Evolutionary conservation across 2,888 invertebrate genomes (phyloP).

Genomic region (Leptinotarsa juncta): DNA sequence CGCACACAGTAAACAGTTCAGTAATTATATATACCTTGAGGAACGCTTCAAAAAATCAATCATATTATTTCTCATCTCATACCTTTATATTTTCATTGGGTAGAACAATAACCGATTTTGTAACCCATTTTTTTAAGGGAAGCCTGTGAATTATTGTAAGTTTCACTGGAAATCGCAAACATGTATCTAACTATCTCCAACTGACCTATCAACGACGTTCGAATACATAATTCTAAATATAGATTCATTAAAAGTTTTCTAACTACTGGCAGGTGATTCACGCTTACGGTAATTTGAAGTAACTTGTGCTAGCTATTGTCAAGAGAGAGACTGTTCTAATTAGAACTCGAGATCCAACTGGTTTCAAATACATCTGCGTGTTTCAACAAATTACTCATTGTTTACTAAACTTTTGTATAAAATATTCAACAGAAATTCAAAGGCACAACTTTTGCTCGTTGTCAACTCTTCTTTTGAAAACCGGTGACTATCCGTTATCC

Average conservation of each 20-base stretch:
- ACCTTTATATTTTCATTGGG: too few species aligned
- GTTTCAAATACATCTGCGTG: not conserved
- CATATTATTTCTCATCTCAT: too few species aligned
- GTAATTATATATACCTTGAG: too few species aligned
- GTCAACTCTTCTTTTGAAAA: not conserved
- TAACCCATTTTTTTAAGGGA: too few species aligned
- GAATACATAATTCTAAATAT: not conserved
- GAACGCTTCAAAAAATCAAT: too few species aligned
- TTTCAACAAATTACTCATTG: not conserved
- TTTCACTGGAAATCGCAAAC: not conserved
- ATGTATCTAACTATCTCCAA: not conserved
- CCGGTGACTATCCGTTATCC: too few species aligned
- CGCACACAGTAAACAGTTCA: too few species aligned
- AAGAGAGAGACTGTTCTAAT: not conserved
- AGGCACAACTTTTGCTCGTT: not conserved
- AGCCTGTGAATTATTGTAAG: too few species aligned
- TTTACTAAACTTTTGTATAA: not conserved
- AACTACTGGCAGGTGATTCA: not conserved
- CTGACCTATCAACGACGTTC: not conserved
- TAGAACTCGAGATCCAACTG: not conserved
- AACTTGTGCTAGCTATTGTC: not conserved
- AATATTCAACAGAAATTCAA: not conserved
- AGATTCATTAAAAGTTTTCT: constrained; percentile 7
- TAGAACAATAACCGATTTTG: too few species aligned
- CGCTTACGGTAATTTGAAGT: not conserved